These are phyloP conservation scores for Leucoraja erinaceus DNA, from an alignment of 2,113 vertebrate species.

Conservation along the genomic window DNA sequence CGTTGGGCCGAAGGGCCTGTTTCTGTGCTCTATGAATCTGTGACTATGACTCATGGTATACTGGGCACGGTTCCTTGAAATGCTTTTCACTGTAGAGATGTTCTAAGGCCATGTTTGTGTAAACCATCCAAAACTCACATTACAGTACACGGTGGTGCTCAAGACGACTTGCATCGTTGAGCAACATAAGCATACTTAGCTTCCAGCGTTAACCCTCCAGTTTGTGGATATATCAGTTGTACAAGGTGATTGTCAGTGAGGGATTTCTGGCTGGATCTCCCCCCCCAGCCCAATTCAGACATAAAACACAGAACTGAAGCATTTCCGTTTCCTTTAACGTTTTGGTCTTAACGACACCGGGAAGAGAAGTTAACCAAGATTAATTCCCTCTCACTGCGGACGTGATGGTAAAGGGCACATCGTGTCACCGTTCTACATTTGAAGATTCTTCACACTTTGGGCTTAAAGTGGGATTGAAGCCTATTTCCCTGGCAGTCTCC, in stretches of 20 bases:
- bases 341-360: slow-evolving; percentile 77
- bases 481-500: not conserved
- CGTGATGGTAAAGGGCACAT: not conserved
- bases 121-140: not conserved
- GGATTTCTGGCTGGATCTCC: not conserved
- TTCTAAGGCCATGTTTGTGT: too few relatives aligned
- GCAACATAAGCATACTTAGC: not conserved
- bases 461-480: not conserved
- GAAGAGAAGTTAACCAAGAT: slow-evolving; percentile 51
- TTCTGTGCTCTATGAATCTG: too few relatives aligned
- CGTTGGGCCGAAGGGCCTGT: too few relatives aligned
- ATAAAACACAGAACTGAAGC: slow-evolving; percentile 66
- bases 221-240: not conserved
- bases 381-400: not conserved
- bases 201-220: not conserved
- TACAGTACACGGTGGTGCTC: not conserved
- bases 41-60: too few relatives aligned
- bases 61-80: too few relatives aligned
- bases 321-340: slow-evolving; percentile 71
- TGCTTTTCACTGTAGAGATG: not conserved
- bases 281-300: slow-evolving; percentile 42
- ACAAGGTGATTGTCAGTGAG: not conserved
- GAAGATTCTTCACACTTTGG: not conserved
- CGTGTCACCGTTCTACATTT: not conserved
- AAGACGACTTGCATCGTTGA: not conserved